phyloP scores from a whole-genome alignment of 2,888 invertebrate species.

The Lordiphosa andalusiaca region DNA sequence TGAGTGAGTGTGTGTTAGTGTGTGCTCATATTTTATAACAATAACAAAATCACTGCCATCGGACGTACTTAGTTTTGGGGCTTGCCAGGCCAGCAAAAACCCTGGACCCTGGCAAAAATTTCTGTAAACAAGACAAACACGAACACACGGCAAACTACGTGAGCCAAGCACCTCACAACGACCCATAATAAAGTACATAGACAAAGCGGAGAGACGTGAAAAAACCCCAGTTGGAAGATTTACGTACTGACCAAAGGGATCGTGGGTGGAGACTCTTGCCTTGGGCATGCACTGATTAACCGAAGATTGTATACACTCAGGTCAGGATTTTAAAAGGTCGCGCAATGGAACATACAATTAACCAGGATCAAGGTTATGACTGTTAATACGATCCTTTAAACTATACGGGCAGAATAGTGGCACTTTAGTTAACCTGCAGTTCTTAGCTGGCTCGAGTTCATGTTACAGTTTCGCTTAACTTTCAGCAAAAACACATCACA shows the following conservation, averaged over 20 bases:
- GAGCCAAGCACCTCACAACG: conserved; percentile 10
- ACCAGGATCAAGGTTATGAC: no score
- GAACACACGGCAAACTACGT: conserved; percentile 35
- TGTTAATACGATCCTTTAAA: no score
- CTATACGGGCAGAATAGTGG: no score
- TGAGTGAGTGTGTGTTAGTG: not conserved
- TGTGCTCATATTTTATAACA: conserved; percentile 65
- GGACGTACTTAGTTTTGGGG: conserved; percentile 52
- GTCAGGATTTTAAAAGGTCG: no score
- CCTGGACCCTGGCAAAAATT: conserved; percentile 7
- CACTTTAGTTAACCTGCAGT: no score
- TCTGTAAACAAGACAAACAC: conserved; percentile 33
- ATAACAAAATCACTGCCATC: conserved; percentile 71
- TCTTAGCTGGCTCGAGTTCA: no score
- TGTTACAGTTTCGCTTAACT: no score
- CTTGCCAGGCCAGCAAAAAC: conserved; percentile 31
- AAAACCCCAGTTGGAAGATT: not conserved
- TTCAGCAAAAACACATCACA: no score
- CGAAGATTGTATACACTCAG: no score
- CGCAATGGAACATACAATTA: no score
- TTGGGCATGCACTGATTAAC: no score
- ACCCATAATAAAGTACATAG: conserved; percentile 4
- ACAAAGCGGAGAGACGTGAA: not conserved
- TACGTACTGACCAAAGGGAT: not conserved
- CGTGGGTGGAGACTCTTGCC: no score